Evolutionary conservation across 1,140 invertebrate genomes (phyloP).

Genomic region (Palaemon carinicauda): DNA sequence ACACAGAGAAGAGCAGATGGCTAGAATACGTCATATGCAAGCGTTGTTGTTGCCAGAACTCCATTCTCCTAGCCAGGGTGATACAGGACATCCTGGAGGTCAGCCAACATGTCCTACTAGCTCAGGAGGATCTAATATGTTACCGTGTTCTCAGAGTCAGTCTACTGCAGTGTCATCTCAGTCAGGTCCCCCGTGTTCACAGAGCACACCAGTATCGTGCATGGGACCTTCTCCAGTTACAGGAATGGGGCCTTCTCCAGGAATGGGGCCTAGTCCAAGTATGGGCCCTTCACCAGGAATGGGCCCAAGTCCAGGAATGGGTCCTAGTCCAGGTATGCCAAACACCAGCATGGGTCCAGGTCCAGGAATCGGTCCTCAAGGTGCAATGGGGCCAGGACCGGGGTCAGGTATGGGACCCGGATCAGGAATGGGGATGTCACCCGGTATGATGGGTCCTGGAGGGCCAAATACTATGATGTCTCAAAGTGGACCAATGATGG

Average conservation of each 20-base stretch:
- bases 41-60: slow-evolving; percentile 89
- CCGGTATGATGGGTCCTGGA: slow-evolving; percentile 65
- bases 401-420: slow-evolving; percentile 43
- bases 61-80: slow-evolving; percentile 62
- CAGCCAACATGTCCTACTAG: slow-evolving; percentile 26
- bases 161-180: slow-evolving; percentile 32
- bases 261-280: slow-evolving; percentile 63
- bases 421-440: slow-evolving; percentile 60
- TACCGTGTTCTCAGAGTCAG: slow-evolving; percentile 61
- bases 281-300: slow-evolving; percentile 58
- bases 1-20: slow-evolving; percentile 90
- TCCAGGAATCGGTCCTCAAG: slow-evolving; percentile 55
- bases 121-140: neutral
- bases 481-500: slow-evolving; percentile 61
- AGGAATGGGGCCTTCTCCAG: slow-evolving; percentile 57
- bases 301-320: slow-evolving; percentile 58
- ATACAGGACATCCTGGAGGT: neutral
- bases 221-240: slow-evolving; percentile 54
- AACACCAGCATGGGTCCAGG: slow-evolving; percentile 39
- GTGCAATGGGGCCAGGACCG: slow-evolving; percentile 17
- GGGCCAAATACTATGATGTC: slow-evolving; percentile 62
- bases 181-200: slow-evolving; percentile 40
- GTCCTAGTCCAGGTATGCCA: slow-evolving; percentile 50
- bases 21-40: slow-evolving; percentile 90
- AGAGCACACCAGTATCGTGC: slow-evolving; percentile 46